phyloP scores from a whole-genome alignment of 64 coral and sea anemone species.

The Hydrozoanthus tunicans region DNA sequence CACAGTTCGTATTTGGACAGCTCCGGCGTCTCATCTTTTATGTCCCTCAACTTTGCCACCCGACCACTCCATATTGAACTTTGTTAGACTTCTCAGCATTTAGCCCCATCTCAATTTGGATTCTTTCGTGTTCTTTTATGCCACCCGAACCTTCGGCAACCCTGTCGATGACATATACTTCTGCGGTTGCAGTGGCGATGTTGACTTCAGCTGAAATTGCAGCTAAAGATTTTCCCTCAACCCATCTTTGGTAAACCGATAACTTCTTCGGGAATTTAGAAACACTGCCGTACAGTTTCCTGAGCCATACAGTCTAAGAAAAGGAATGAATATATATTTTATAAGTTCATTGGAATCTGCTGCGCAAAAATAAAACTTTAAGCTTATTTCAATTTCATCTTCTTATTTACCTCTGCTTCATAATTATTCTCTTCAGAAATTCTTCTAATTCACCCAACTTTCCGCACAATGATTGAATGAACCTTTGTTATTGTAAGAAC shows the following conservation, averaged over 20 bases:
- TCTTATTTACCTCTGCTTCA: slow-evolving; percentile 22
- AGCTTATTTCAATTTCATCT: background rate
- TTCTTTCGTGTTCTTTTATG: background rate
- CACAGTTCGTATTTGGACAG: slow-evolving; percentile 5
- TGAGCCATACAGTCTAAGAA: slow-evolving; percentile 19
- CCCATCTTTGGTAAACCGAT: background rate
- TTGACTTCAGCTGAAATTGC: slow-evolving; percentile 5
- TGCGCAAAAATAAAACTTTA: background rate
- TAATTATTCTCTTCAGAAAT: background rate
- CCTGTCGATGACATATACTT: slow-evolving; percentile 61
- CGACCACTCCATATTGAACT: slow-evolving; percentile 10
- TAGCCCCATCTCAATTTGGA: slow-evolving; percentile 33
- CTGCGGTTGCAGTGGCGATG: slow-evolving; percentile 18
- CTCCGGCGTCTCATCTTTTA: background rate
- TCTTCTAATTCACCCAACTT: slow-evolving; percentile 1
- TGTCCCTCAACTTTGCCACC: slow-evolving; percentile 27
- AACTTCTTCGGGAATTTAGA: slow-evolving; percentile 26
- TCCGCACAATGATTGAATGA: background rate
- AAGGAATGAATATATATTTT: slow-evolving; percentile 25
- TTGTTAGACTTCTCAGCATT: slow-evolving; percentile 13
- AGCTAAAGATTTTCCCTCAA: slow-evolving; percentile 36
- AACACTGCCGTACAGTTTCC: slow-evolving; percentile 34
- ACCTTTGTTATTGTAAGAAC: slow-evolving; percentile 1
- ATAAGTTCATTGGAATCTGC: background rate
- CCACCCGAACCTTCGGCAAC: slow-evolving; percentile 7